Conservation (phyloP, 2,888 invertebrate species). For the Aphrophora alni region DNA sequence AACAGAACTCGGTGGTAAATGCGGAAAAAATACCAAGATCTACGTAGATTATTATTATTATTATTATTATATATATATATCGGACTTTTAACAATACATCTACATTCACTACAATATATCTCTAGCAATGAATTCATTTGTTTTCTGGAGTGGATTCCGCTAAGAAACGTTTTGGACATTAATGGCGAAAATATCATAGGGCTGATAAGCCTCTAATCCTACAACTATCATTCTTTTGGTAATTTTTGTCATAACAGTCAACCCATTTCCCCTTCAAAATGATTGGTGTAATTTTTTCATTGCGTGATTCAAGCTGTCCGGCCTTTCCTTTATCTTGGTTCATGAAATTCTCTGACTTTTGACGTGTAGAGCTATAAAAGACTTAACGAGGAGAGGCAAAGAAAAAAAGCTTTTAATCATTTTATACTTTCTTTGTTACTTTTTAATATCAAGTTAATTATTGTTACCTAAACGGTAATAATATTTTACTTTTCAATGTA, state of each 20-base stretch:
- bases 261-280: background rate
- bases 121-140: too few species aligned
- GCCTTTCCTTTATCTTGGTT: background rate
- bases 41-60: too few species aligned
- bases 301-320: background rate
- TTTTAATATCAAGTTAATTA: too few species aligned
- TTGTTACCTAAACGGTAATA: too few species aligned
- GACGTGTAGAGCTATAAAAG: background rate
- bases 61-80: too few species aligned
- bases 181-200: background rate
- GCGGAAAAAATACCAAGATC: too few species aligned
- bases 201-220: background rate
- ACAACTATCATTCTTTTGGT: background rate
- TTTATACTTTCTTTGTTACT: too few species aligned
- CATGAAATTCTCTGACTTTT: background rate
- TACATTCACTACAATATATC: too few species aligned
- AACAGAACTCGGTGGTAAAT: too few species aligned
- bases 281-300: slow-evolving; percentile 6
- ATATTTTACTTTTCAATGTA: too few species aligned
- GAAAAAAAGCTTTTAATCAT: too few species aligned
- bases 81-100: too few species aligned
- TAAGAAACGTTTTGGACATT: slow-evolving; percentile 3
- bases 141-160: background rate
- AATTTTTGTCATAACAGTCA: slow-evolving; percentile 6
- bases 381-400: background rate